These are phyloP conservation scores for Ispidina lecontei DNA, from an alignment of 2,797 vertebrate genomes.

Conservation along the genomic window DNA sequence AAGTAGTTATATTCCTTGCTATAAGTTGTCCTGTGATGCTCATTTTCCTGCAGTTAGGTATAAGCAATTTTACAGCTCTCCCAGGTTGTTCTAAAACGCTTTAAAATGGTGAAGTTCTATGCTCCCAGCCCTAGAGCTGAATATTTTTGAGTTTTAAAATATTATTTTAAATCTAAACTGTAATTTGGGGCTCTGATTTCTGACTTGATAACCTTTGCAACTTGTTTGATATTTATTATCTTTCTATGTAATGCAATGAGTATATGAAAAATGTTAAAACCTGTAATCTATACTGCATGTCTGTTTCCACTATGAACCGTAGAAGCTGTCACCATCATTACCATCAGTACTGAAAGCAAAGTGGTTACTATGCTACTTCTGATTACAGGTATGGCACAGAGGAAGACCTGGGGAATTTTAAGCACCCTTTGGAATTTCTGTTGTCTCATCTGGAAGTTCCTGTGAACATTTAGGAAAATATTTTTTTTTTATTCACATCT, in stretches of 20 bases:
- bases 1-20: rapidly evolving
- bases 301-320: rapidly evolving
- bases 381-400: background rate
- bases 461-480: background rate
- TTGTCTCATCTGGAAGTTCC: background rate
- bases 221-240: background rate
- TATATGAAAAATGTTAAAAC: background rate
- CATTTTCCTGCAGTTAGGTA: background rate
- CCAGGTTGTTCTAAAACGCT: background rate
- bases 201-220: background rate
- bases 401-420: background rate
- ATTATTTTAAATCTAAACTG: background rate
- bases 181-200: background rate
- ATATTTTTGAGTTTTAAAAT: background rate
- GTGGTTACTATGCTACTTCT: background rate
- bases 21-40: background rate
- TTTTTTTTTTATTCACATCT: background rate
- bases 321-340: background rate
- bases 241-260: background rate
- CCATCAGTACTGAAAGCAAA: background rate
- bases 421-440: background rate
- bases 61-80: background rate
- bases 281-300: rapidly evolving
- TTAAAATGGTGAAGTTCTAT: background rate
- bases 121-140: background rate